A percentile compares a stretch with the other conserved stretches of the same genome.
These are phyloP conservation scores for Ginglymostoma cirratum DNA, from an alignment of 2,113 vertebrate genomes.

Conservation along the genomic window DNA sequence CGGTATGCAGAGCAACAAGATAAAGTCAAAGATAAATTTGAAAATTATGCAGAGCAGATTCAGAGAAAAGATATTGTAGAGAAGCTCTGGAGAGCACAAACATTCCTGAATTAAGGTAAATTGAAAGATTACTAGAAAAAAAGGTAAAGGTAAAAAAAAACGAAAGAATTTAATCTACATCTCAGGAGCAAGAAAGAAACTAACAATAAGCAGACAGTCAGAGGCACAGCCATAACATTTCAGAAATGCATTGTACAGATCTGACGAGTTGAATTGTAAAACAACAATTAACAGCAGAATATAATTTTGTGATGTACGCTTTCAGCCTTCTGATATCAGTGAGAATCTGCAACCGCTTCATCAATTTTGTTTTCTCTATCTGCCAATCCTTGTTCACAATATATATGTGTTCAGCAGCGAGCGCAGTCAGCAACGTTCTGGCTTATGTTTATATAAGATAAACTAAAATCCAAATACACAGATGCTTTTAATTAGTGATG, in stretches of 20 bases:
- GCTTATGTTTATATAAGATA: background rate
- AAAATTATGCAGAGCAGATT: background rate
- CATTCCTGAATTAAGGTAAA: conserved; percentile 11
- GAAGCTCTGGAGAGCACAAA: background rate
- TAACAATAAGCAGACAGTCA: background rate
- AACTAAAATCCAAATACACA: background rate
- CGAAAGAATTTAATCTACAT: background rate
- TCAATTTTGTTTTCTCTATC: background rate
- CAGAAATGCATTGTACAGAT: background rate
- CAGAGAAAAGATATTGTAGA: background rate
- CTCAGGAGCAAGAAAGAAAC: background rate
- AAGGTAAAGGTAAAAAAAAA: background rate
- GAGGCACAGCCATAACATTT: background rate
- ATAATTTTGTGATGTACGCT: background rate
- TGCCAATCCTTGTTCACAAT: background rate
- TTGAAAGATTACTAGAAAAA: background rate
- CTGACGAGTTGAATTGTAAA: background rate
- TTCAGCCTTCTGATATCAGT: background rate
- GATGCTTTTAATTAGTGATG: background rate
- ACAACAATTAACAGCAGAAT: background rate
- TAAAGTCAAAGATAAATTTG: conserved; percentile 4
- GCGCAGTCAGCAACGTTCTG: background rate
- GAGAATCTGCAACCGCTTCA: background rate
- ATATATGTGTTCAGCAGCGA: background rate
- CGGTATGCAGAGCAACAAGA: background rate